These are phyloP conservation scores for Gyrodactylus bullatarudis DNA, from an alignment of 1,140 invertebrate genomes.

Conservation along the genomic window DNA sequence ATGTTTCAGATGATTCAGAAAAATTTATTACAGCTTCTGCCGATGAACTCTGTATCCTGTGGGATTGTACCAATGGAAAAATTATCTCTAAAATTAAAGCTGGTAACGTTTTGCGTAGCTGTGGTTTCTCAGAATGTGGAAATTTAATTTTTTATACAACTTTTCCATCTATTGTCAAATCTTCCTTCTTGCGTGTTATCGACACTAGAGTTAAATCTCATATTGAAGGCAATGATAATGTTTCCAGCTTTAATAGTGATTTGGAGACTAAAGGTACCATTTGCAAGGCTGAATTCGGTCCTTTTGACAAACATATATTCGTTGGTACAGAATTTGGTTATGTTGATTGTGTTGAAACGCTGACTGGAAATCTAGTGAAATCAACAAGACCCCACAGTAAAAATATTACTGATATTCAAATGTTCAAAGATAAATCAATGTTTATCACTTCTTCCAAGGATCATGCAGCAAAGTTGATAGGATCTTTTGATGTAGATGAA, in stretches of 20 bases:
- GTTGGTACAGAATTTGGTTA: slow-evolving; percentile 75
- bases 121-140: background rate
- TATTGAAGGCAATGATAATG: background rate
- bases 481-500: slow-evolving; percentile 40
- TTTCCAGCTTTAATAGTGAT: background rate
- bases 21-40: background rate
- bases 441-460: slow-evolving; percentile 51
- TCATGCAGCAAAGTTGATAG: slow-evolving; percentile 31
- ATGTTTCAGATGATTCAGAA: slow-evolving; percentile 30
- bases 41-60: background rate
- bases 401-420: slow-evolving; percentile 74
- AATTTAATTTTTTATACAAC: background rate
- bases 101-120: background rate
- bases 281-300: slow-evolving; percentile 70
- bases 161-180: background rate
- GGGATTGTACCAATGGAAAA: background rate
- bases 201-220: background rate
- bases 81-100: background rate
- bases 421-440: slow-evolving; percentile 62
- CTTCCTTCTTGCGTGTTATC: background rate
- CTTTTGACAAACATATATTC: slow-evolving; percentile 52
- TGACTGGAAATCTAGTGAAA: slow-evolving; percentile 39
- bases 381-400: slow-evolving; percentile 37
- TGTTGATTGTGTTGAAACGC: slow-evolving; percentile 52
- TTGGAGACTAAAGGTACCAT: slow-evolving; percentile 1